Base-by-base conservation (phyloP, 1,140 invertebrate genomes). In the Drosophila kurseongensis region DNA sequence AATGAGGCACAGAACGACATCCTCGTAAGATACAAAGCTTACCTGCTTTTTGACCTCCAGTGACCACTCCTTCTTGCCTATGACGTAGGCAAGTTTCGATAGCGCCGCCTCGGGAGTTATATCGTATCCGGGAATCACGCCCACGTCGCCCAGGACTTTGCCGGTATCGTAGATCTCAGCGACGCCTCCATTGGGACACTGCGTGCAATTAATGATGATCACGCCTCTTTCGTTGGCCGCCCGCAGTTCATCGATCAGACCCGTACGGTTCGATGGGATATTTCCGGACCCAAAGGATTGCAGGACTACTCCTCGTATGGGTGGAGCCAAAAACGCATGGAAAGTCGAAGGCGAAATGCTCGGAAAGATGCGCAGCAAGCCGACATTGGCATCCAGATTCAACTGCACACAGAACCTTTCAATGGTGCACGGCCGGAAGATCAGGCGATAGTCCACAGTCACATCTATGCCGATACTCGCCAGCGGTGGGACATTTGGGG, bases 51-150 rank as follows among this genome's bases (percentile, higher is more conserved):
- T 98, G 27, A 95, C 95, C 36, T 96, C 93, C 6, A 95, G 92
- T 56, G 95, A 94, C 94, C 97, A 97, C 38, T 97, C 95, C 4
- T 94, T 93, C 91, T 98, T 98, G 0, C 97, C 96, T 5, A 99
- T 93, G 0, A 99, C 97, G 80, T 99, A 99, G 1, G 95, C 95
- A 0, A 99, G 93, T 93, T 99, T 99, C 1, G 97, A 96, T 0
- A 99, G 93, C 1, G 98, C 98, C 0, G 98, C 97, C 93, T 99
- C 98, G 0, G 96, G 95, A 0, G 98, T 99, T 97, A 99, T 99
- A 91, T 99, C 98, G 60, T 94, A 96, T 0, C 98, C 98, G 0
- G 96, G 95, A 50, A 98, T 95, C 5, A 99, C 96, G 7, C 98
- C 98, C 45, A 94, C 93, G 47, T 94, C 93, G 29, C 91, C 78